Percentiles rank a stretch among this genome's conserved stretches.
These are phyloP conservation scores for Punctoribates punctum DNA, from an alignment of 2,888 invertebrate genomes.

Conservation along the genomic window DNA sequence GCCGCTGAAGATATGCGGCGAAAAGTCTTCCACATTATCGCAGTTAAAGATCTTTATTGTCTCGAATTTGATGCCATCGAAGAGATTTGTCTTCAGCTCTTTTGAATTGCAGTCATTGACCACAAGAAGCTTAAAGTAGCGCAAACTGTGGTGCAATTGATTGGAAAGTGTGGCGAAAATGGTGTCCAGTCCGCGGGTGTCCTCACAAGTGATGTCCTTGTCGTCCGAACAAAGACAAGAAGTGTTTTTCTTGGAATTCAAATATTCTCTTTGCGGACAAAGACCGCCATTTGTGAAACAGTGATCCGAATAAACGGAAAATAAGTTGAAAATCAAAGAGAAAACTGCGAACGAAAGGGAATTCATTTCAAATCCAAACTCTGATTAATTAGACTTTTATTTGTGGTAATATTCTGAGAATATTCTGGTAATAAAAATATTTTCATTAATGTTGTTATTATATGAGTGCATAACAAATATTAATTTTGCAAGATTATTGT, in stretches of 20 bases:
- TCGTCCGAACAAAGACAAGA: not conserved
- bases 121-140: not conserved
- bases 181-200: not conserved
- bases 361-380: no score
- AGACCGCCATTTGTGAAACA: not conserved
- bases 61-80: not conserved
- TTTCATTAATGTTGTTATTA: no score
- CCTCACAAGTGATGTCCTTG: not conserved
- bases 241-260: not conserved
- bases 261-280: conserved; percentile 3
- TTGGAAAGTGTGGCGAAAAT: not conserved
- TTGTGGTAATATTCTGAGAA: no score
- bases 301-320: not conserved
- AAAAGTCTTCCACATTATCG: not conserved
- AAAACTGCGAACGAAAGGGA: not conserved
- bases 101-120: not conserved
- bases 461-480: no score
- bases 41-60: not conserved
- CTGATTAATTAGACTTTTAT: no score
- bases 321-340: not conserved
- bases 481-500: no score
- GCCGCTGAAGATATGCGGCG: not conserved
- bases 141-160: not conserved
- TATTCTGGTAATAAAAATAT: no score
- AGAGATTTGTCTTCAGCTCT: not conserved